Conservation (phyloP, 2,797 vertebrate genomes). For the Glossophaga mutica region DNA sequence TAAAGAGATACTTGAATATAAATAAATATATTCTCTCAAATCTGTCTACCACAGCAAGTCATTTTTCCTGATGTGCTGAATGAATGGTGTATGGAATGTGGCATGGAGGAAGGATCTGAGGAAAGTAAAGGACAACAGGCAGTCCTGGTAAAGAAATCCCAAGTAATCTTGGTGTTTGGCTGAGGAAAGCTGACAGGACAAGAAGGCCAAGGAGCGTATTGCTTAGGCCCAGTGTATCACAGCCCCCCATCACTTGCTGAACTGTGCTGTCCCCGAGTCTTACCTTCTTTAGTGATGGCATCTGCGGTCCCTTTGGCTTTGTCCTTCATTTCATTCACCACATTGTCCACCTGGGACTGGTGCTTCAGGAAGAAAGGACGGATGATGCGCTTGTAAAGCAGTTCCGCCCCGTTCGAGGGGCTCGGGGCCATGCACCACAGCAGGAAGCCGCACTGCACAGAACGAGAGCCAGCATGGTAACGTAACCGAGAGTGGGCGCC, state of each 20-base stretch:
- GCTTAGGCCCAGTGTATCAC: neutral
- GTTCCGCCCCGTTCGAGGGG: conserved; percentile 90
- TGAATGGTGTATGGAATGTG: neutral
- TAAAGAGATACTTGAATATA: neutral
- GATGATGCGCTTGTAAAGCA: conserved; percentile 92
- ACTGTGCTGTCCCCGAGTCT: neutral
- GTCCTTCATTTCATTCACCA: conserved; percentile 91
- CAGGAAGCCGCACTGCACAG: conserved; percentile 91
- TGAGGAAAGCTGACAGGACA: neutral
- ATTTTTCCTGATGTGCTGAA: neutral
- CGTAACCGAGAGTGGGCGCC: neutral
- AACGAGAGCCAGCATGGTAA: neutral
- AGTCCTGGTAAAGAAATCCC: neutral
- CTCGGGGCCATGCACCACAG: conserved; percentile 97
- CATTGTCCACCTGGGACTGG: conserved; percentile 87
- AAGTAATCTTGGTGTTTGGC: neutral
- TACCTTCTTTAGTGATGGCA: conserved; percentile 93
- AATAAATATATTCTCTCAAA: neutral
- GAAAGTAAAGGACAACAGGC: neutral
- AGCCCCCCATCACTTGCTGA: neutral
- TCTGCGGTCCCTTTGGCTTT: conserved; percentile 94
- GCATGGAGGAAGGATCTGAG: neutral
- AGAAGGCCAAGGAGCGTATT: no score
- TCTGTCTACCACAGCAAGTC: neutral
- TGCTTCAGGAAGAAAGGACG: conserved; percentile 95